These are phyloP conservation scores for Crambe crambe DNA, from an alignment of 37 sponge, comb jelly and placozoan genomes.

Conservation along the genomic window DNA sequence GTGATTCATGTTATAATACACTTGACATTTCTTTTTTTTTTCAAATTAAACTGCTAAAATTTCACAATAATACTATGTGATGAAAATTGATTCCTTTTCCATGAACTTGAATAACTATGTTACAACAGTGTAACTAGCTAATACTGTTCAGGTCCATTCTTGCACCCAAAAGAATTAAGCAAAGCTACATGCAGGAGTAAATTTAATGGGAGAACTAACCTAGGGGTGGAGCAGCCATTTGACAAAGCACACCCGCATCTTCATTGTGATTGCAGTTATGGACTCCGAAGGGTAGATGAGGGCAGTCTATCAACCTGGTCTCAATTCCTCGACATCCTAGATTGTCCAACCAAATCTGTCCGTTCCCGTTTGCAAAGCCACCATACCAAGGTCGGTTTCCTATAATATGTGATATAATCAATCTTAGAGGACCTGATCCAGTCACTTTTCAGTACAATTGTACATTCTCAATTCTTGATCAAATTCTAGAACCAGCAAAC, in stretches of 20 bases:
- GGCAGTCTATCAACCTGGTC: not conserved
- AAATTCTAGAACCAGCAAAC: not conserved
- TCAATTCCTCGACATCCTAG: not conserved
- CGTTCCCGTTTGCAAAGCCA: not conserved
- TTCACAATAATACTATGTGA: no score
- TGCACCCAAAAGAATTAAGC: no score
- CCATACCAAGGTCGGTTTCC: not conserved
- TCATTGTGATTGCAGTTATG: conserved; percentile 1
- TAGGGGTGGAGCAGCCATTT: not conserved
- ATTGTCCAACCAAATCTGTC: not conserved
- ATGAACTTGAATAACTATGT: no score
- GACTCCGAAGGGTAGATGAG: not conserved
- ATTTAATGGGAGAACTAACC: no score
- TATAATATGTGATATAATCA: no score
- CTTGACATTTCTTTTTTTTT: not conserved
- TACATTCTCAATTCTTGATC: not conserved
- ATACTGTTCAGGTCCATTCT: no score
- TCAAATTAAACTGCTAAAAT: not conserved
- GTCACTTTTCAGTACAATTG: no score
- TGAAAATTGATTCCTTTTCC: no score
- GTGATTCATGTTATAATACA: not conserved
- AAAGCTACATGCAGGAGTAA: no score
- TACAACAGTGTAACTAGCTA: no score
- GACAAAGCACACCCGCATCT: not conserved
- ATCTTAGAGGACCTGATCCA: no score